These are phyloP conservation scores for Actenoides hombroni DNA, from an alignment of 2,113 vertebrate genomes.

Conservation along the genomic window DNA sequence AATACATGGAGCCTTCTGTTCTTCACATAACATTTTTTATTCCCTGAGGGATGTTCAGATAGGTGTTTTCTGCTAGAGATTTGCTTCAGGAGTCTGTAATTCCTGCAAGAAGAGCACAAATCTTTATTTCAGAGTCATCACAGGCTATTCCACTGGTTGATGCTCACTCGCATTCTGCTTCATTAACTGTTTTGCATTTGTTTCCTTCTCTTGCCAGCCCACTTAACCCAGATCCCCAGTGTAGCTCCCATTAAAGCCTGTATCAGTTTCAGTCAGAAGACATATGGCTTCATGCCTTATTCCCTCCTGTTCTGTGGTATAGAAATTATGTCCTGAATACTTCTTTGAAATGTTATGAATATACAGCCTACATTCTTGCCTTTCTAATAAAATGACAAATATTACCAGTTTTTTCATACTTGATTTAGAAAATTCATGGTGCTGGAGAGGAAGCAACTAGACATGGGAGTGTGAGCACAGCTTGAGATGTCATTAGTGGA, in stretches of 20 bases:
- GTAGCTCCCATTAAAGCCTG: background rate
- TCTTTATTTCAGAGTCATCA: slow-evolving; percentile 22
- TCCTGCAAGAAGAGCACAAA: background rate
- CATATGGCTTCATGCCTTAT: background rate
- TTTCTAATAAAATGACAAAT: background rate
- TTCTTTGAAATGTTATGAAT: background rate
- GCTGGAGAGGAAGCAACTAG: background rate
- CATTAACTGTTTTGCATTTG: slow-evolving; percentile 27
- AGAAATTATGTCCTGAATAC: background rate
- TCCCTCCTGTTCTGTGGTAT: background rate
- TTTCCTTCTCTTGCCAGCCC: slow-evolving; percentile 7
- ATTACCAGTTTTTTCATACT: fast-evolving
- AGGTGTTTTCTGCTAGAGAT: background rate
- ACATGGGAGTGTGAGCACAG: background rate
- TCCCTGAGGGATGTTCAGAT: background rate
- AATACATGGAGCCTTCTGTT: background rate
- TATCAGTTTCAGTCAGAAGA: background rate
- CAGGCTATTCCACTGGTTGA: background rate
- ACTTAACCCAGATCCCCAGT: background rate
- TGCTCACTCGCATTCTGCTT: slow-evolving; percentile 25
- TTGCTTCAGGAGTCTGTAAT: slow-evolving; percentile 29
- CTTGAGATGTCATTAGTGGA: background rate
- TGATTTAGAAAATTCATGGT: background rate
- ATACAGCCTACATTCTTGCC: background rate
- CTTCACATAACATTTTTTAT: background rate